Conservation (phyloP, 2,113 vertebrate genomes). For the Procavia capensis region DNA sequence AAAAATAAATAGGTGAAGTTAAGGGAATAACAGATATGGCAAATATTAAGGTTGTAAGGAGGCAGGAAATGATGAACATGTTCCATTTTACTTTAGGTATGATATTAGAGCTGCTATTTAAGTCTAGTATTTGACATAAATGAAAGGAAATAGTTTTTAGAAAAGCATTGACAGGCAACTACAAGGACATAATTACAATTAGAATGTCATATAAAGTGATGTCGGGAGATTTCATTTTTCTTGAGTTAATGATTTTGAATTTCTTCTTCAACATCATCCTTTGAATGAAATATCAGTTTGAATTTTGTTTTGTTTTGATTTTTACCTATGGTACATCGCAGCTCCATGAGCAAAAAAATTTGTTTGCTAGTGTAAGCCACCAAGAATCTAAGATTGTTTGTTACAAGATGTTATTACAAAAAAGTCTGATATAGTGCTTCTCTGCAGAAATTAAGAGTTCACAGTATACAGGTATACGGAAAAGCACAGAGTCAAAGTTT, state of each 20-base stretch:
- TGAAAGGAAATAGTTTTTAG: not conserved
- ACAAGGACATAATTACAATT: not conserved
- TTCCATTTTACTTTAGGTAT: not conserved
- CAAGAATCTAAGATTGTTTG: not conserved
- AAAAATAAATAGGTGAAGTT: not conserved
- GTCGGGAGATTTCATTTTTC: not conserved
- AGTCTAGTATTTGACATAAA: not conserved
- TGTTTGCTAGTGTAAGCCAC: not conserved
- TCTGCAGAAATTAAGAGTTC: not conserved
- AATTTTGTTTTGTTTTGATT: not conserved
- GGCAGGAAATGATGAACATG: not conserved
- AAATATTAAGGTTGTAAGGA: not conserved
- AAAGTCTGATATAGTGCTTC: conserved; percentile 4
- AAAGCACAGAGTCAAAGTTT: not conserved
- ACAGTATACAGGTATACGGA: not conserved
- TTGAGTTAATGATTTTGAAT: not conserved
- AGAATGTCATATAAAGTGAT: not conserved
- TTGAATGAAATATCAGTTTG: not conserved
- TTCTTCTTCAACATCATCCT: conserved; percentile 27
- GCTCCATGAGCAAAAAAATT: not conserved
- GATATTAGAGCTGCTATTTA: not conserved
- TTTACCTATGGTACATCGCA: not conserved
- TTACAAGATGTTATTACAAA: not conserved
- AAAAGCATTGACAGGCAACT: not conserved
- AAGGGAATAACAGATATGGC: not conserved